Conservation (phyloP, 2,797 vertebrate species). For the Etheostoma nigrum region DNA sequence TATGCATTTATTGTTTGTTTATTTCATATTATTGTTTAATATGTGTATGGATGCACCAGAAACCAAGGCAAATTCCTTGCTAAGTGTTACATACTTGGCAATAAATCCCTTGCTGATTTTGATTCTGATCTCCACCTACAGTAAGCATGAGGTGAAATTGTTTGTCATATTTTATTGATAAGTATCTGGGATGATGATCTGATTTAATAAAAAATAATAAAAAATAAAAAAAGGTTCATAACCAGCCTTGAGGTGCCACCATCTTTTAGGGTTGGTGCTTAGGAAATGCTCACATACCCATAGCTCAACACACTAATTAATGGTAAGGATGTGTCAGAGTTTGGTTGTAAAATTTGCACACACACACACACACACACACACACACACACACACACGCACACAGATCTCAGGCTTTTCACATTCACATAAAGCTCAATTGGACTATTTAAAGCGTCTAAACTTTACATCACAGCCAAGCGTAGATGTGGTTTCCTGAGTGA, state of each 20-base stretch:
- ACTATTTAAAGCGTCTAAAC: neutral
- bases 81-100: too few relatives aligned
- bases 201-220: neutral
- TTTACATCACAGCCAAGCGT: constrained; percentile 1
- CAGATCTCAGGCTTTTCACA: constrained; percentile 3
- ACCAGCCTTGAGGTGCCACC: neutral
- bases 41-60: too few relatives aligned
- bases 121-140: neutral
- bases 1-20: too few relatives aligned
- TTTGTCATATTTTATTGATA: neutral
- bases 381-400: neutral
- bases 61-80: too few relatives aligned
- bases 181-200: neutral
- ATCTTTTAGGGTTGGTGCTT: neutral
- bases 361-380: too few relatives aligned
- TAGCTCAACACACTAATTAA: too few relatives aligned
- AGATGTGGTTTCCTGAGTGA: constrained; percentile 8
- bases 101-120: too few relatives aligned
- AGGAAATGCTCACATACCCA: neutral
- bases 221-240: neutral
- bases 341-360: neutral
- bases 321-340: neutral
- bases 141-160: neutral
- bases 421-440: neutral
- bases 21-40: too few relatives aligned